phyloP scores from a whole-genome alignment of 2,797 vertebrate genomes.

The Phaenicophaeus curvirostris region DNA sequence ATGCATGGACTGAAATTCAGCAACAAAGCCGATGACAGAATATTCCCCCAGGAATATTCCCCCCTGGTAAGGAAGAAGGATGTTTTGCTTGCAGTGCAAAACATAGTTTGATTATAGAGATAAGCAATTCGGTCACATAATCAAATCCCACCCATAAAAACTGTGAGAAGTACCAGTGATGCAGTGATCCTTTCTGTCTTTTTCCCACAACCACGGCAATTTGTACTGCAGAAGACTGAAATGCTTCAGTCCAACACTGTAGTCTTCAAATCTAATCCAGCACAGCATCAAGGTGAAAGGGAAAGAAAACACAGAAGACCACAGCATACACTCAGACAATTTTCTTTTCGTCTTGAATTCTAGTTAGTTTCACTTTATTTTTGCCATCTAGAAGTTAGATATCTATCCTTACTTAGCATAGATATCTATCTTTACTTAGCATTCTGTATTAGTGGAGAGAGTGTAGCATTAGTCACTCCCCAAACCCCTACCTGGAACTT shows the following conservation, averaged over 20 bases:
- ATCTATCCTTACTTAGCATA: background rate
- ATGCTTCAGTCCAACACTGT: background rate
- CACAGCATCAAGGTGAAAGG: background rate
- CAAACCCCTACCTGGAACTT: background rate
- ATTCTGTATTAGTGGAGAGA: background rate
- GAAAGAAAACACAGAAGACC: background rate
- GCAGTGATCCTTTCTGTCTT: background rate
- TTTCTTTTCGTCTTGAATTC: background rate
- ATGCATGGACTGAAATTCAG: background rate
- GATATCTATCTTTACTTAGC: background rate
- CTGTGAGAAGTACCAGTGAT: background rate
- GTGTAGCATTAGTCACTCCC: background rate
- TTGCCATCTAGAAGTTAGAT: background rate
- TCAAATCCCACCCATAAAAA: background rate
- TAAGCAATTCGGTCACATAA: background rate
- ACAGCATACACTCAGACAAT: background rate
- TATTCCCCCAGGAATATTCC: background rate
- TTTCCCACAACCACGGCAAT: background rate
- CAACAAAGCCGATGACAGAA: background rate
- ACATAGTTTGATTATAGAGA: background rate
- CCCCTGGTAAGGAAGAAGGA: background rate
- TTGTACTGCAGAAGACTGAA: background rate
- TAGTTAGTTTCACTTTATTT: background rate
- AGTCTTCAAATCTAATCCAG: background rate
- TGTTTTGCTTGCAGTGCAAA: background rate